phyloP scores from a whole-genome alignment of 2,888 invertebrate species.

The Teleiodes luculella region DNA sequence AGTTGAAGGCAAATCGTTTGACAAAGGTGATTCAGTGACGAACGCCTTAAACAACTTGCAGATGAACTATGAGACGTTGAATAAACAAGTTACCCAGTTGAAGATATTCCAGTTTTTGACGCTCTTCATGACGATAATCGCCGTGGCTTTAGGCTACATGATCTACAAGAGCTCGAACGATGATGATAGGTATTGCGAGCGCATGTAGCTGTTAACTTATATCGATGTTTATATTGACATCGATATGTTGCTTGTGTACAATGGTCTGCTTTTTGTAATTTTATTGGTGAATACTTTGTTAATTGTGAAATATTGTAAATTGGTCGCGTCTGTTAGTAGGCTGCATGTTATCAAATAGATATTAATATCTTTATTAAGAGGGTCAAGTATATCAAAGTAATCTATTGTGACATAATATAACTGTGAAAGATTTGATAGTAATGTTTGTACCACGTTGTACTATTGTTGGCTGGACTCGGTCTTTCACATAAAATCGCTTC shows the following conservation, averaged over 20 bases:
- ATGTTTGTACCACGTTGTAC: no score
- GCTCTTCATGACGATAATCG: slow-evolving; percentile 44
- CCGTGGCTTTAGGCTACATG: slow-evolving; percentile 51
- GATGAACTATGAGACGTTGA: slow-evolving; percentile 49
- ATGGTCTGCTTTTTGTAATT: slow-evolving; percentile 33
- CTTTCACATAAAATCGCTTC: no score
- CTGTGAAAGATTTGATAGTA: no score
- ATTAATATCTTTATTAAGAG: no score
- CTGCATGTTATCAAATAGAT: slow-evolving; percentile 1
- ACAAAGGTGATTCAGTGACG: slow-evolving; percentile 86
- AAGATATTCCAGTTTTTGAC: slow-evolving; percentile 58
- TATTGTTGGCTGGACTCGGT: no score
- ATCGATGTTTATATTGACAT: slow-evolving; percentile 58
- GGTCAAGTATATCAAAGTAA: no score
- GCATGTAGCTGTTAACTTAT: slow-evolving; percentile 54
- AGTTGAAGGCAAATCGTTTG: slow-evolving; percentile 54
- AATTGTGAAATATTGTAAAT: slow-evolving; percentile 39
- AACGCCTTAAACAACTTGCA: slow-evolving; percentile 78
- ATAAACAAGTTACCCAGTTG: slow-evolving; percentile 49
- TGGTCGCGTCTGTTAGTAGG: slow-evolving; percentile 25
- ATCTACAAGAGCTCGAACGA: slow-evolving; percentile 51
- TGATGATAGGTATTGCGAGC: slow-evolving; percentile 53
- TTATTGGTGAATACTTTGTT: slow-evolving; percentile 40
- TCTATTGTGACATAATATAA: no score
- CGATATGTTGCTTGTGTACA: slow-evolving; percentile 29